Percentiles rank a stretch among this genome's conserved stretches.
Conservation (phyloP, 1,140 invertebrate species). For the Ips nitidus region DNA sequence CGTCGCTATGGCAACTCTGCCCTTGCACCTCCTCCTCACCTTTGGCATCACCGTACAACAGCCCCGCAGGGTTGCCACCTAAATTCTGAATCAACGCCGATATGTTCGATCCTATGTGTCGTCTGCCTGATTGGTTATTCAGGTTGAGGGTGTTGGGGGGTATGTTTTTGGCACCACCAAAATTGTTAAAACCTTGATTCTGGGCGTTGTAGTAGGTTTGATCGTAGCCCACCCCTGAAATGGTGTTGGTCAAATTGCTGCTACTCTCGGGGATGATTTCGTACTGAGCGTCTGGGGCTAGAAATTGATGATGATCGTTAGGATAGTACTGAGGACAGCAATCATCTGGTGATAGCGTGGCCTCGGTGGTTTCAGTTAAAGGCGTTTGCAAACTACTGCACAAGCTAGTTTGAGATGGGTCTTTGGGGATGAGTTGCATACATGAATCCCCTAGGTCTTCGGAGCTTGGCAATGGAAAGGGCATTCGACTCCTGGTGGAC, state of each 20-base stretch:
- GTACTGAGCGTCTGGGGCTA: constrained; percentile 65
- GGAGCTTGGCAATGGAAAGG: constrained; percentile 57
- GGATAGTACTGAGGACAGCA: constrained; percentile 43
- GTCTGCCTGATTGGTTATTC: constrained; percentile 37
- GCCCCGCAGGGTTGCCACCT: constrained; percentile 48
- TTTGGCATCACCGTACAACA: constrained; percentile 49
- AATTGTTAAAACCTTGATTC: constrained; percentile 25
- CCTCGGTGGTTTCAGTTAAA: constrained; percentile 51
- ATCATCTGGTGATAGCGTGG: constrained; percentile 44
- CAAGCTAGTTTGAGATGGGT: constrained; percentile 58
- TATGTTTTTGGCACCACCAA: constrained; percentile 39
- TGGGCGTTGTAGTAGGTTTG: constrained; percentile 44
- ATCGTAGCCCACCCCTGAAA: constrained; percentile 48
- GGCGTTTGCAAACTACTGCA: constrained; percentile 52
- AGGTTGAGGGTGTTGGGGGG: constrained; percentile 46
- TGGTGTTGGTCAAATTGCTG: constrained; percentile 48
- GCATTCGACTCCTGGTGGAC: constrained; percentile 60
- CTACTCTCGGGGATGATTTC: constrained; percentile 55
- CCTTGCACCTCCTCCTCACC: constrained; percentile 46
- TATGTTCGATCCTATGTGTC: constrained; percentile 49
- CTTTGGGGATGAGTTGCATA: constrained; percentile 54
- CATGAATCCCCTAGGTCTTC: constrained; percentile 45
- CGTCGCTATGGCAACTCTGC: constrained; percentile 50
- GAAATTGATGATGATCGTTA: constrained; percentile 50
- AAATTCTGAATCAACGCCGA: constrained; percentile 52